Evolutionary conservation across 1,140 invertebrate genomes (phyloP).

Genomic region (Onthophagus taurus): DNA sequence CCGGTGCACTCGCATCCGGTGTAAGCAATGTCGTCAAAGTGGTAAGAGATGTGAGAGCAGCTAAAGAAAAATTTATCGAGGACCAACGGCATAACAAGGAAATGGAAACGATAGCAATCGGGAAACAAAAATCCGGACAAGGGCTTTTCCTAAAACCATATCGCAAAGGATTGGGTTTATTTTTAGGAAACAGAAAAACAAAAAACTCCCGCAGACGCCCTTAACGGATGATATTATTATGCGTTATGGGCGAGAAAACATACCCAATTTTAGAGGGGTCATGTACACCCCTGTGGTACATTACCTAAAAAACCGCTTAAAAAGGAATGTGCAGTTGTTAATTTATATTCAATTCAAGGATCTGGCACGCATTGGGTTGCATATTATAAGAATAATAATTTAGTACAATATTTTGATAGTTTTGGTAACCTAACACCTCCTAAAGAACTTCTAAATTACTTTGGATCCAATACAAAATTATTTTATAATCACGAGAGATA

Average conservation of each 20-base stretch:
- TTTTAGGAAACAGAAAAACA: slow-evolving; percentile 17
- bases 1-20: slow-evolving; percentile 27
- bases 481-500: slow-evolving; percentile 12
- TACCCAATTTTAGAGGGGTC: slow-evolving; percentile 28
- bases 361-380: slow-evolving; percentile 11
- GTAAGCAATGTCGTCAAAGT: slow-evolving; percentile 27
- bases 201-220: slow-evolving; percentile 24
- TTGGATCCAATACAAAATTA: background rate
- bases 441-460: slow-evolving; percentile 8
- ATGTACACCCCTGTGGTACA: slow-evolving; percentile 26
- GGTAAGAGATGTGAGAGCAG: slow-evolving; percentile 12
- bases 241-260: slow-evolving; percentile 26
- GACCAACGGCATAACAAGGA: slow-evolving; percentile 26
- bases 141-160: slow-evolving; percentile 11
- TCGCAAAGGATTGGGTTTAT: slow-evolving; percentile 16
- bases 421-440: slow-evolving; percentile 13
- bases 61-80: slow-evolving; percentile 22
- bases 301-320: slow-evolving; percentile 17
- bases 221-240: slow-evolving; percentile 25
- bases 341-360: slow-evolving; percentile 4
- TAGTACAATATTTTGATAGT: slow-evolving; percentile 10
- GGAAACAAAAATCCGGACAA: slow-evolving; percentile 17
- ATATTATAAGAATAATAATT: background rate
- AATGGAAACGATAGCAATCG: slow-evolving; percentile 21
- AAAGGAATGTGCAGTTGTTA: slow-evolving; percentile 8